A percentile compares a stretch with the other conserved stretches of the same genome.
These are phyloP conservation scores for Brachionichthys hirsutus DNA, from an alignment of 2,113 vertebrate species.

Conservation along the genomic window DNA sequence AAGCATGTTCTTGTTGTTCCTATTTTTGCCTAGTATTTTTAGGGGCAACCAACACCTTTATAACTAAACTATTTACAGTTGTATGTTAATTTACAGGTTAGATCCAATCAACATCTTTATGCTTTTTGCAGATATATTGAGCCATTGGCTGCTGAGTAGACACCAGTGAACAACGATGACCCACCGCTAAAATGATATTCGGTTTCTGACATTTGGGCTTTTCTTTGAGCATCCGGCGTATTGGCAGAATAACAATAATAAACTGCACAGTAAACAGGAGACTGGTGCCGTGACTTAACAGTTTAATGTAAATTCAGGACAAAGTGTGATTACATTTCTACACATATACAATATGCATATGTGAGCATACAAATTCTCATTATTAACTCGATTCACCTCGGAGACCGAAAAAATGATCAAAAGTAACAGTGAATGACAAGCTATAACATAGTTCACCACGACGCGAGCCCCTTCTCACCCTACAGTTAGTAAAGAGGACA, in stretches of 20 bases:
- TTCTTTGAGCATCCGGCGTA: background rate
- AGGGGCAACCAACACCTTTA: too few species aligned
- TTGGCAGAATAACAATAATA: background rate
- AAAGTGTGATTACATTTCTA: constrained; percentile 99
- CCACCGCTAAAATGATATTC: too few species aligned
- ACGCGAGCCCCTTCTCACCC: constrained; percentile 92
- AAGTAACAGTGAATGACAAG: constrained; percentile 99
- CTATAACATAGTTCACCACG: constrained; percentile 99
- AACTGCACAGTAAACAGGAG: constrained; percentile 27
- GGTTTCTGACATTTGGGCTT: background rate
- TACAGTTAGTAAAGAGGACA: constrained; percentile 99
- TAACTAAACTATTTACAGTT: too few species aligned
- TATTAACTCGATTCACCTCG: constrained; percentile 99
- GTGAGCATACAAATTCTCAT: constrained; percentile 99
- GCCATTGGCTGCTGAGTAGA: too few species aligned
- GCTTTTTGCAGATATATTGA: too few species aligned
- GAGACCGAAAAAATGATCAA: constrained; percentile 99
- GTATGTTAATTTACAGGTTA: too few species aligned
- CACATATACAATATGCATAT: constrained; percentile 99
- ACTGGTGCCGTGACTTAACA: constrained; percentile 91
- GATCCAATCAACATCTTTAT: too few species aligned
- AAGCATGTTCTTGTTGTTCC: too few species aligned
- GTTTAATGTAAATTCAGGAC: constrained; percentile 99
- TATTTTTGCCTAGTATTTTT: too few species aligned
- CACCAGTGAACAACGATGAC: too few species aligned